Conservation (phyloP, 2,888 invertebrate genomes). For the Drosophila mulleri region DNA sequence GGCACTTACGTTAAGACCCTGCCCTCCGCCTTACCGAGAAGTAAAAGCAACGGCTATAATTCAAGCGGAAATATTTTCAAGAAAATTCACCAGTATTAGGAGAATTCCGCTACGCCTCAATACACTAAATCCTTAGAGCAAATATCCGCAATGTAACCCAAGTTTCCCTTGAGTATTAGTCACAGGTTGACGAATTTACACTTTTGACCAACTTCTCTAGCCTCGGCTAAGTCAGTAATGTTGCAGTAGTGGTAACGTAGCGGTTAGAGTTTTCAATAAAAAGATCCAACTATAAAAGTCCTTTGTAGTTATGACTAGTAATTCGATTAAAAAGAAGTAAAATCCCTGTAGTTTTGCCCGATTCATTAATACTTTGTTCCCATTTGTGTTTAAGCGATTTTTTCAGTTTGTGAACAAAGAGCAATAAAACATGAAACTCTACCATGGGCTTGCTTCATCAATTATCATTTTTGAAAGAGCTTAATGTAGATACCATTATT, state of each 20-base stretch:
- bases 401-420: too few species aligned
- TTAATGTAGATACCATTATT: too few species aligned
- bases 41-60: background rate
- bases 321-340: too few species aligned
- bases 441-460: too few species aligned
- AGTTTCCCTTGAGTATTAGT: background rate
- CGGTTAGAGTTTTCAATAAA: too few species aligned
- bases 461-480: too few species aligned
- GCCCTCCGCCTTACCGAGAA: slow-evolving; percentile 5
- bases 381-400: too few species aligned
- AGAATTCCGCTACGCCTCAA: slow-evolving; percentile 45
- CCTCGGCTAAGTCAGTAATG: background rate
- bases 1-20: slow-evolving; percentile 40
- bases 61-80: slow-evolving; percentile 8
- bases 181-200: background rate
- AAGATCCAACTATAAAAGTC: too few species aligned
- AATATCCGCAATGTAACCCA: background rate
- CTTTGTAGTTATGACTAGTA: too few species aligned
- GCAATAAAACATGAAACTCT: too few species aligned
- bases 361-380: too few species aligned
- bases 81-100: slow-evolving; percentile 5
- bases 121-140: slow-evolving; percentile 27
- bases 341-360: too few species aligned
- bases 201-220: background rate
- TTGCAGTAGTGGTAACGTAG: background rate